Evolutionary conservation across 2,113 vertebrate genomes (phyloP).

Genomic region (Bufo bufo): DNA sequence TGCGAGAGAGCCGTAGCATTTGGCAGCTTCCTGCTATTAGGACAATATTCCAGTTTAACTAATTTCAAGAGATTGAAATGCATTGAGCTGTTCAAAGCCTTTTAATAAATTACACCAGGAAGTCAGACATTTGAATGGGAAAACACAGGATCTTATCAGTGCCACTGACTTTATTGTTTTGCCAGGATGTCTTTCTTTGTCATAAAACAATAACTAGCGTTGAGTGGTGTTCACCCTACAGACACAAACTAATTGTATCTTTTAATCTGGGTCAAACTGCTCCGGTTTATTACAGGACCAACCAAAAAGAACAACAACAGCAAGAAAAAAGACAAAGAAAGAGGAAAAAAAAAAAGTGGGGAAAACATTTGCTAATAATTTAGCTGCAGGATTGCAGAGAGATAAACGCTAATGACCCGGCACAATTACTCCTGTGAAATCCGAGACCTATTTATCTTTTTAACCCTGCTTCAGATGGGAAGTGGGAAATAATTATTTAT

Average conservation of each 20-base stretch:
- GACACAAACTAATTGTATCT: constrained; percentile 84
- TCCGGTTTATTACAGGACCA: constrained; percentile 79
- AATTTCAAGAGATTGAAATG: constrained; percentile 58
- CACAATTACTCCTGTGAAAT: constrained; percentile 59
- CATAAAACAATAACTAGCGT: constrained; percentile 78
- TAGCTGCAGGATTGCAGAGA: constrained; percentile 65
- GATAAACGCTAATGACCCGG: constrained; percentile 63
- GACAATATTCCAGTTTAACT: constrained; percentile 26
- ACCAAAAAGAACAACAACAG: constrained; percentile 64
- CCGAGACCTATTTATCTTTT: constrained; percentile 37
- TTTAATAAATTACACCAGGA: constrained; percentile 71
- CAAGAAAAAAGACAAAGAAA: constrained; percentile 18
- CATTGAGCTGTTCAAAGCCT: constrained; percentile 57
- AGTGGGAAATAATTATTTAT: constrained; percentile 55
- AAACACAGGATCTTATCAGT: constrained; percentile 67
- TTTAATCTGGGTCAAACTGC: constrained; percentile 83
- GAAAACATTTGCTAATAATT: constrained; percentile 75
- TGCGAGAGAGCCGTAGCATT: constrained; percentile 18
- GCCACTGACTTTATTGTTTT: constrained; percentile 73
- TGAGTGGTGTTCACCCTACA: constrained; percentile 81
- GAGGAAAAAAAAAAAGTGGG: constrained; percentile 18
- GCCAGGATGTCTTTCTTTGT: constrained; percentile 74
- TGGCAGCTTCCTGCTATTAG: constrained; percentile 56
- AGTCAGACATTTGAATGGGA: constrained; percentile 58
- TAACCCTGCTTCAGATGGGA: constrained; percentile 52